Base-by-base conservation (phyloP, 2,113 vertebrate genomes). In the Empidonax alnorum region DNA sequence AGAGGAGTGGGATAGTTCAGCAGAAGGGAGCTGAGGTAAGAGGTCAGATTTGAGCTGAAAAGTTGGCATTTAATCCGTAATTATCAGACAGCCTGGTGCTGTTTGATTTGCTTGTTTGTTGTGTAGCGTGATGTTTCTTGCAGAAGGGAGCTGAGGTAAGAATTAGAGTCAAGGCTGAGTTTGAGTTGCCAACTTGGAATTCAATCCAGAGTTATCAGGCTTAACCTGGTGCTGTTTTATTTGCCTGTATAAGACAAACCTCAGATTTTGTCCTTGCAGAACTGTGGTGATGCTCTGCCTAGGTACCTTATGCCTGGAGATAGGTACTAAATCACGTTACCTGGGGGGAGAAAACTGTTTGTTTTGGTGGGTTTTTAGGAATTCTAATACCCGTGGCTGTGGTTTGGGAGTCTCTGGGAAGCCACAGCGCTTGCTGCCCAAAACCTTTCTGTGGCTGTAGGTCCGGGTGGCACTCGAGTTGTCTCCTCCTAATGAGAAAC, bases 201-300 rank as follows among this genome's bases (percentile, higher is more conserved):
- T 94, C 24, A 73, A 50, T 82, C 44, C 0, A 0, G 27, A 52
- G 30, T 80, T 47, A 25, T 1, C 2, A 1, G 35, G 0, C 5
- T 72, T 31, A 67, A 17, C 25, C 20, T 59, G 30, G 23, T 83
- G 42, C 63, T 16, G 13, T 10, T 72, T 31, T 35, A 49, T 33
- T 71, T 75, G 22, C 46, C n/a, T 47, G 7, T 6, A 0, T 20
- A 7, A 47, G 37, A 39, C 10, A 74, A 73, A 61, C 9, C 9
- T 47, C 52, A 27, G 21, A 4, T 30, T n/a, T 35, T 31, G 27
- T 31, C 31, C 18, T 79, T 11, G 12, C 12, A 13, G 72, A 88
- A 12, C 30, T 27, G 35, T 4, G 3, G 46, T 14, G 79, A n/a
- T 71, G 72, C 22, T 47, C 46, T 3, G 1, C 3, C 0, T 3